Base-by-base conservation (phyloP, 1,140 invertebrate species). In the Leptonema lineaticorne region DNA sequence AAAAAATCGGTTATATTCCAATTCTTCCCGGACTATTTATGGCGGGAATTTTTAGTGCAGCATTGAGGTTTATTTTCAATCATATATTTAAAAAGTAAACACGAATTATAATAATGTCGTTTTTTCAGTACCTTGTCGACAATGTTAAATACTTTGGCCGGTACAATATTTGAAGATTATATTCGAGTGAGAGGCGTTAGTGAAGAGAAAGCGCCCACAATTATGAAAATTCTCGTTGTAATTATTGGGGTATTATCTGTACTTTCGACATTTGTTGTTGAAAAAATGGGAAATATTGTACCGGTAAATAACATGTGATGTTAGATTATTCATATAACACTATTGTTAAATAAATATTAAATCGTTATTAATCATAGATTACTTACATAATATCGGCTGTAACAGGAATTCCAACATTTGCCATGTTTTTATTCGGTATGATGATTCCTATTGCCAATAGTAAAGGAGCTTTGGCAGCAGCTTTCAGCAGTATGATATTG, bases 111-210 rank as follows among this genome's bases (percentile, higher is more conserved):
- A 16, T 62, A 18, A n/a, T n/a, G n/a, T n/a, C n/a, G n/a, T n/a
- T 27, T 67, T 27, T 90, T 33, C 59, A 72, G 70, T 45, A 46
- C 92, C 0, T 82, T 93, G 1, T 92, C 91, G 1, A 92, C 91
- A 26, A 90, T 90, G 27, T 78, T 93, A 1, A 94, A 93, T 74
- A 91, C 90, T 1, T 83, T 93, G 79, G 88, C 92, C 1, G 91
- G 91, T 30, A 88, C 92, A 33, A 89, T 93, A 63, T 81, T 92
- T 24, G 83, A 91, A 57, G 88, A 88, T 64, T 86, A 85, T 48
- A 79, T 86, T 0, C 85, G 86, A 77, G 76, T 75, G 71, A 78
- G 73, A 75, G 76, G 75, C 74, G 75, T 81, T 58, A 74, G 88
- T 63, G 70, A 69, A 73, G 77, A 24, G 79, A 83, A 73, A 50